Evolutionary conservation across 2,797 vertebrate species (phyloP).

Genomic region (Spondyliosoma cantharus): DNA sequence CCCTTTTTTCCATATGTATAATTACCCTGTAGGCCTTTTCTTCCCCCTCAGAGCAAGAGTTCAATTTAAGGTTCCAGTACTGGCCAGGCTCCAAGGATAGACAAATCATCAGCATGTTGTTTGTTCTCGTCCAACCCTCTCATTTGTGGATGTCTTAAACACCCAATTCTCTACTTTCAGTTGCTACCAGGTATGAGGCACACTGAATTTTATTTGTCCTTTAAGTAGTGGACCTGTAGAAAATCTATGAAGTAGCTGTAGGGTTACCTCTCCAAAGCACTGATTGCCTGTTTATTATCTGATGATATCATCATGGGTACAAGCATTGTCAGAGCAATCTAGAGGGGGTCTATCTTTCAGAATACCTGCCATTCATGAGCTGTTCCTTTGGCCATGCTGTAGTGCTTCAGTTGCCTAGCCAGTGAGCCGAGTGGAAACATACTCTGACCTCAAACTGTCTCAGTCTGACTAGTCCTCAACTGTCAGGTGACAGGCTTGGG

Average conservation of each 20-base stretch:
- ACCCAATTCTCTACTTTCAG: background rate
- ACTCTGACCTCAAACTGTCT: constrained; percentile 76
- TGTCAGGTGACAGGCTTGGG: constrained; percentile 62
- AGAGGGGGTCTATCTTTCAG: constrained; percentile 25
- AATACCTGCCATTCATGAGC: constrained; percentile 50
- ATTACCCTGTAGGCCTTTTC: background rate
- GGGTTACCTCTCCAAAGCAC: background rate
- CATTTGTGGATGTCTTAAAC: background rate
- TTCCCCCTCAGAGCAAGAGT: background rate
- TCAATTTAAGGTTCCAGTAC: background rate
- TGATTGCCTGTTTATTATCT: background rate
- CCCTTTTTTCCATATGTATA: background rate
- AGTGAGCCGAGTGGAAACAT: constrained; percentile 45
- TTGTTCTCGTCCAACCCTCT: background rate
- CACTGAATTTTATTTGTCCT: background rate
- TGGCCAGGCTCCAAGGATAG: background rate
- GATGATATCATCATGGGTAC: constrained; percentile 19
- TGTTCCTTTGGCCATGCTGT: constrained; percentile 5
- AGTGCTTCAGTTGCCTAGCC: constrained; percentile 21
- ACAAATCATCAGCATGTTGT: background rate
- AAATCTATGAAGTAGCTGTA: background rate
- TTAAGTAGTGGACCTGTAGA: background rate
- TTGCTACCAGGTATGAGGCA: background rate
- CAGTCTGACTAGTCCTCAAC: constrained; percentile 46
- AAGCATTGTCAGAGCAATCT: constrained; percentile 23